A percentile compares a stretch with the other conserved stretches of the same genome.
Evolutionary conservation across 2,797 vertebrate genomes (phyloP).

Genomic region (Lagorchestes hirsutus): DNA sequence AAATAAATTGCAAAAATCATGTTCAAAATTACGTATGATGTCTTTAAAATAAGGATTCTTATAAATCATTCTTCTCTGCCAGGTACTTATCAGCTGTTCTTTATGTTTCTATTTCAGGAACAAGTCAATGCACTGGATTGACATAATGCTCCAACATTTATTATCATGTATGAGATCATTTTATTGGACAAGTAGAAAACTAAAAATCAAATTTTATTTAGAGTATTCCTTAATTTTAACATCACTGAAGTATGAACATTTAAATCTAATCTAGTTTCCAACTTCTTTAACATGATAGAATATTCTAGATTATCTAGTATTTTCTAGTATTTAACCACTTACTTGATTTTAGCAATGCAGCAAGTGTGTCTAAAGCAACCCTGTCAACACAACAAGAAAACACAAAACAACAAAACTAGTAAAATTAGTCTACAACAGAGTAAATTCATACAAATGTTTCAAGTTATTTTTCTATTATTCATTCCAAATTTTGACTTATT

Average conservation of each 20-base stretch:
- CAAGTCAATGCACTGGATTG: slow-evolving; percentile 20
- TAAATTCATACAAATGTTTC: slow-evolving; percentile 74
- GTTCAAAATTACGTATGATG: slow-evolving; percentile 4
- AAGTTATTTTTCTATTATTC: slow-evolving; percentile 66
- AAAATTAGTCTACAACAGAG: slow-evolving; percentile 79
- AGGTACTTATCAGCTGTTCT: slow-evolving; percentile 18
- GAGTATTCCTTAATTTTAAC: slow-evolving; percentile 59
- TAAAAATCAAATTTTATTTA: slow-evolving; percentile 48
- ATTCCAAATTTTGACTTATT: slow-evolving; percentile 51
- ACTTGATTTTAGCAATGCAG: slow-evolving; percentile 98
- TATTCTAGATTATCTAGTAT: slow-evolving; percentile 73
- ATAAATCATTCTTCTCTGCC: slow-evolving; percentile 23
- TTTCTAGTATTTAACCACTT: slow-evolving; percentile 88
- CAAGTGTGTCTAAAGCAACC: slow-evolving; percentile 96
- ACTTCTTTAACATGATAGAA: slow-evolving; percentile 70
- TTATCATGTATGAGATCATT: background rate
- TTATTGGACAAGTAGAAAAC: slow-evolving; percentile 30
- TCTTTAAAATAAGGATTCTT: slow-evolving; percentile 27
- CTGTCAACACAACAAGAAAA: slow-evolving; percentile 90
- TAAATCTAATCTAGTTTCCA: slow-evolving; percentile 61
- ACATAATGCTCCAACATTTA: slow-evolving; percentile 32
- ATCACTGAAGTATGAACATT: background rate
- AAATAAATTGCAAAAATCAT: background rate
- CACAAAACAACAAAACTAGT: slow-evolving; percentile 82
- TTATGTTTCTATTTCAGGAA: slow-evolving; percentile 42